Base-by-base conservation (phyloP, 2,888 invertebrate genomes). In the Elegia similella region DNA sequence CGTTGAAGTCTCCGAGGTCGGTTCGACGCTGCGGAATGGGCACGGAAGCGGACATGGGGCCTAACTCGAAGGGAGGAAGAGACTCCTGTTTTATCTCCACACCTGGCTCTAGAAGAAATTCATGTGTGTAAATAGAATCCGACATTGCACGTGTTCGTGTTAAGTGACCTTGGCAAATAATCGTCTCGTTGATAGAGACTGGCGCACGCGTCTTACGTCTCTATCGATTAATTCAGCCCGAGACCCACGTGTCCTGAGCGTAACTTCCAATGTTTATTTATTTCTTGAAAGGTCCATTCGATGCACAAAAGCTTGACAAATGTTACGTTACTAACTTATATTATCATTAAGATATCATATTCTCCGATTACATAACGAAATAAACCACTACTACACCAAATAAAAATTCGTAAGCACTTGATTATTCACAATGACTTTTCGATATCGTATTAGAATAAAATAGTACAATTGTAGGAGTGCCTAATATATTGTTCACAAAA, bases 61-160 rank as follows among this genome's bases (percentile, higher is more conserved):
- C 80, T 57, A 86, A 63, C 62, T 93, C 93, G 65, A 84, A 87
- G 5, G 84, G 76, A 44, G 93, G 86, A 6, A 84, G 76, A 44
- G 93, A 92, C 79, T 94, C 94, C 77, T 94, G 93, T 80, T 94
- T 94, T 66, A 94, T 93, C 69, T 92, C 90, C 65, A 94, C 86
- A 70, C 92, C 93, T 67, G 93, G 86, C 72, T 94, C 94, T 69
- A 94, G 78, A 81, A 93, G 93, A 84, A 93, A 93, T 76, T 94
- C 94, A 79, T 92, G 91, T 71, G 92, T 90, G 86, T 92, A 94
- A 87, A 90, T 88, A 85, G 92, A 92, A 85, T 94, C 94, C 72
- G 93, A 92, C 94, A 94, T 94, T 83, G 88, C 91, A 91, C 91
- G 91, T 91, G 90, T 88, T 88, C 86, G 76, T 82, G 77, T 80